Base-by-base conservation (phyloP, 1,140 invertebrate species). In the Drosophila gunungcola region DNA sequence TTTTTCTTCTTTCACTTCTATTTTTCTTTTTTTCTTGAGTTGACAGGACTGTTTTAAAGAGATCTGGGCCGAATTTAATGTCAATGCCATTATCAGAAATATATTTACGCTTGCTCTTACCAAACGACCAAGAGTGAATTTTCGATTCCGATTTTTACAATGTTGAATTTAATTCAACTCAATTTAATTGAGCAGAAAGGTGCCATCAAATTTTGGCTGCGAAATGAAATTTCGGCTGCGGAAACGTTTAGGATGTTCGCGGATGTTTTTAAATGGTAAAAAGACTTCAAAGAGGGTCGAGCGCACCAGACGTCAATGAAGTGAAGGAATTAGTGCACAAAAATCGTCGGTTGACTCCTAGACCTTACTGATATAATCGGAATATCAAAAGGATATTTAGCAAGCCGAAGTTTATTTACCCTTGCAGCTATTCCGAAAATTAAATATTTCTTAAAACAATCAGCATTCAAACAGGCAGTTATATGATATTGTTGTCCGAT, bases 131-230 rank as follows among this genome's bases (percentile, higher is more conserved):
- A n/a, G n/a, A n/a, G n/a, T n/a, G n/a, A n/a, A n/a, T 25, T 45
- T 45, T 16, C 25, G 12, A n/a, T n/a, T n/a, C n/a, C n/a, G 42
- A 25, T 45, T 21, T 45, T 45, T 4, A 45, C 16, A 45, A 25
- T 45, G 42, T 45, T n/a, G n/a, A n/a, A n/a, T n/a, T n/a, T n/a
- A n/a, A n/a, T n/a, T n/a, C n/a, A n/a, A n/a, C n/a, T 6, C 25
- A 3, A 48, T 48, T 32, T 32, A 48, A 48, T 48, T 48, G 12
- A 48, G 25, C 27, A 48, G 46, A 32, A 4, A 48, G 32, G 25
- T 48, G 11, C 46, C 46, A 48, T 32, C 16, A 45, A 45, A 25
- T 45, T 45, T 45, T 45, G 16, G 1, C n/a, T 41, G 11, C 39
- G 39, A 12, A n/a, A 41, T n/a, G 39, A 41, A 41, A 41, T 41